Conservation (phyloP, 2,888 invertebrate species). For the Epinotia bilunana region DNA sequence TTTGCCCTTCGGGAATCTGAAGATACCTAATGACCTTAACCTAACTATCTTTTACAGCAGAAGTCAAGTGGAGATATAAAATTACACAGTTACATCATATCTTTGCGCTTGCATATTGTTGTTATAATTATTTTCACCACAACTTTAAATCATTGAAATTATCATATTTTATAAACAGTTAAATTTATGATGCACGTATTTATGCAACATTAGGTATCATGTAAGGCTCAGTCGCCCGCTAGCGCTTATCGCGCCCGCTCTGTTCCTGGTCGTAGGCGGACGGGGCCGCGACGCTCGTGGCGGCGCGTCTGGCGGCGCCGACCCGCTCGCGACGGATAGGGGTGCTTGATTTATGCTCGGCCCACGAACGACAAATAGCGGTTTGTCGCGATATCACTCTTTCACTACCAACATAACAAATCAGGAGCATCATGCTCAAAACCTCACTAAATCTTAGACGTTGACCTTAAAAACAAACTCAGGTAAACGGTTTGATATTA, state of each 20-base stretch:
- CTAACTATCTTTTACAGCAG: too few relatives aligned
- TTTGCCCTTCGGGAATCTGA: too few relatives aligned
- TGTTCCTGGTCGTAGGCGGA: neutral
- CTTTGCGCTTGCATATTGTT: too few relatives aligned
- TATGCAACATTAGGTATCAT: too few relatives aligned
- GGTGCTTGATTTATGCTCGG: slow-evolving; percentile 77
- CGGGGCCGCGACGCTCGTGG: slow-evolving; percentile 49
- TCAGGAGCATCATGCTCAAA: slow-evolving; percentile 60
- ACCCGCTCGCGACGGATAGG: slow-evolving; percentile 52
- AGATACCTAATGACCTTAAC: too few relatives aligned
- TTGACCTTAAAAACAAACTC: slow-evolving; percentile 50
- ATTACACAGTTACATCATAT: too few relatives aligned
- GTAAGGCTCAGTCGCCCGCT: neutral
- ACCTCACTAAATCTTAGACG: slow-evolving; percentile 48
- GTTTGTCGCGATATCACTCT: slow-evolving; percentile 79
- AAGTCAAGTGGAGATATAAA: too few relatives aligned
- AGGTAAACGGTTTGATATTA: slow-evolving; percentile 36
- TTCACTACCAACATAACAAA: slow-evolving; percentile 74
- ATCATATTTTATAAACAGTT: too few relatives aligned
- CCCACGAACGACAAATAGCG: slow-evolving; percentile 80
- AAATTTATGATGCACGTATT: too few relatives aligned
- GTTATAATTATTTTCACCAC: too few relatives aligned
- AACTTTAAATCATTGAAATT: too few relatives aligned
- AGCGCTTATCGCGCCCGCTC: slow-evolving; percentile 36
- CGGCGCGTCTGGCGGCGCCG: slow-evolving; percentile 56